phyloP scores from a whole-genome alignment of 2,888 invertebrate species.

The Hypomecis punctinalis region DNA sequence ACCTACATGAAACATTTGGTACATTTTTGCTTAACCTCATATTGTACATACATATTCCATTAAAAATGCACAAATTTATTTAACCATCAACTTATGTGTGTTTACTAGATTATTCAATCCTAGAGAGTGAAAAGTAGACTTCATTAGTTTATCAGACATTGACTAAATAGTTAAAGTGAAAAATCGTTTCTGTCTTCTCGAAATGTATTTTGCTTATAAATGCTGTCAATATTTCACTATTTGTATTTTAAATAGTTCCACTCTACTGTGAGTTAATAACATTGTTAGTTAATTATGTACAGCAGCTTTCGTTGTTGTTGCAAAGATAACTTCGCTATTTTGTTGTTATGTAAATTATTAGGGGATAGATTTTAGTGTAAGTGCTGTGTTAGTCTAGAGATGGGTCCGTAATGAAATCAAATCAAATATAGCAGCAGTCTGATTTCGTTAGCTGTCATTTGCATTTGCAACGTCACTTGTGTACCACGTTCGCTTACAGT shows the following conservation, averaged over 20 bases:
- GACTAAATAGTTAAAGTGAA: constrained; percentile 42
- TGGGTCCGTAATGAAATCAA: constrained; percentile 65
- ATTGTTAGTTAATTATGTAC: constrained; percentile 13
- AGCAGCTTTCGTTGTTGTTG: constrained; percentile 24
- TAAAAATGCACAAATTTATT: constrained; percentile 16
- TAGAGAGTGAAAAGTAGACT: constrained; percentile 32
- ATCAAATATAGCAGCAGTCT: constrained; percentile 54
- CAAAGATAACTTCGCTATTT: constrained; percentile 23
- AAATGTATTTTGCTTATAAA: constrained; percentile 17
- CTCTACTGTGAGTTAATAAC: constrained; percentile 6
- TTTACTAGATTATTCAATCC: constrained; percentile 12
- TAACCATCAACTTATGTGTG: constrained; percentile 7
- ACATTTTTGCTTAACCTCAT: constrained; percentile 5
- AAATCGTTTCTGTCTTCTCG: constrained; percentile 46
- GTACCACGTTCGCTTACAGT: neutral
- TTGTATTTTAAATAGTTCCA: neutral
- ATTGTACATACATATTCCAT: constrained; percentile 22
- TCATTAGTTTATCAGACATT: constrained; percentile 42
- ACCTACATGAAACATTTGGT: constrained; percentile 10
- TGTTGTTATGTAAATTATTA: constrained; percentile 43
- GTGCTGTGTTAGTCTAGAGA: constrained; percentile 78
- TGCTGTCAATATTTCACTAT: constrained; percentile 9
- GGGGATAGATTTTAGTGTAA: constrained; percentile 57
- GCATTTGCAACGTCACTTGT: neutral
- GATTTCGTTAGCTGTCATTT: neutral